Conservation (phyloP, 2,888 invertebrate genomes). For the Drosophila quinaria region DNA sequence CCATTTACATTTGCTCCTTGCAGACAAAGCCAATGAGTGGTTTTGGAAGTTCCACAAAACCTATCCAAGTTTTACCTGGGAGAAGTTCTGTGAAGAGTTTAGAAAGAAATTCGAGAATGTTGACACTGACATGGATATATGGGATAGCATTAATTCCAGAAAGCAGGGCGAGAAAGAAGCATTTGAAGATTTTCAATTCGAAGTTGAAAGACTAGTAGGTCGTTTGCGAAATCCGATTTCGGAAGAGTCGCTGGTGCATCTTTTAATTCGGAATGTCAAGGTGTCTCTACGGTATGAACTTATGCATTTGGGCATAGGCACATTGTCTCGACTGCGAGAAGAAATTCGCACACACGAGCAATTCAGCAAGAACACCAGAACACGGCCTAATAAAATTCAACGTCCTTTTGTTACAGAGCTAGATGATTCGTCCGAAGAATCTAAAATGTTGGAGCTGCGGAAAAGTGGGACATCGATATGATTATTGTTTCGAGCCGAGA, state of each 20-base stretch:
- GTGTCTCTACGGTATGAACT: constrained; percentile 1
- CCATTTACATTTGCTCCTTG: constrained; percentile 10
- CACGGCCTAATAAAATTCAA: neutral
- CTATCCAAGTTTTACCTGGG: constrained; percentile 5
- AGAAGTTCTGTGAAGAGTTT: constrained; percentile 14
- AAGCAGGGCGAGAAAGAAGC: constrained; percentile 6
- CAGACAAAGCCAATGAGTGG: constrained; percentile 27
- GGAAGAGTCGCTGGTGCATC: constrained; percentile 4
- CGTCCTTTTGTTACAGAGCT: neutral
- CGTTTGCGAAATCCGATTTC: neutral
- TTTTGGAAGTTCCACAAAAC: constrained; percentile 18
- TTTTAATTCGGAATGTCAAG: constrained; percentile 1
- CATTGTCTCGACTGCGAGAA: constrained; percentile 1
- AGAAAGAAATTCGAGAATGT: constrained; percentile 7
- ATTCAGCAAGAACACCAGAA: neutral
- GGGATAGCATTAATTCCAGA: constrained; percentile 6
- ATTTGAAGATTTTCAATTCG: constrained; percentile 12
- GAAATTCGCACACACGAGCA: constrained; percentile 14
- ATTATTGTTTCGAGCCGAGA: neutral
- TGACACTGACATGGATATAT: constrained; percentile 21
- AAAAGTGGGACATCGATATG: neutral
- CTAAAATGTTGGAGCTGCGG: constrained; percentile 1
- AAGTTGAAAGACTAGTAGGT: constrained; percentile 5
- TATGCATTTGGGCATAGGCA: constrained; percentile 9
- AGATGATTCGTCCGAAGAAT: neutral